Evolutionary conservation across 2,797 vertebrate genomes (phyloP).

Genomic region (Falco rusticolus): DNA sequence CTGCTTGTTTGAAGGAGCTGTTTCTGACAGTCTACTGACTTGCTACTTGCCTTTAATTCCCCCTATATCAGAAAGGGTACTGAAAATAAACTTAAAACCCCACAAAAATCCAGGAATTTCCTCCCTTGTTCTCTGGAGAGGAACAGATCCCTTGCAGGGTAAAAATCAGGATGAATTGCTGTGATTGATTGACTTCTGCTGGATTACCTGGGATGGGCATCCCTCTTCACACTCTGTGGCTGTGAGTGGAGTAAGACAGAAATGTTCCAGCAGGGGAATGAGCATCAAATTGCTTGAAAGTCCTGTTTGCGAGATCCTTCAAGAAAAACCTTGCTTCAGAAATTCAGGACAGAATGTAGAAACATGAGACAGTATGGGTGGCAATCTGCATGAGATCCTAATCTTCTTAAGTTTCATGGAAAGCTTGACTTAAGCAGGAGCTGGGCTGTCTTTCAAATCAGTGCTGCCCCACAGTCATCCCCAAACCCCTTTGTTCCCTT

Average conservation of each 20-base stretch:
- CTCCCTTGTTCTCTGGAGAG: not conserved
- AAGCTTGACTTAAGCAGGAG: not conserved
- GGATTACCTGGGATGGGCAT: not conserved
- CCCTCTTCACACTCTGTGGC: not conserved
- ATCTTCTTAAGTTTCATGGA: not conserved
- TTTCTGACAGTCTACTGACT: not conserved
- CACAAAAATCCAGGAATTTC: not conserved
- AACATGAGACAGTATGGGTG: not conserved
- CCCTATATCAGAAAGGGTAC: not conserved
- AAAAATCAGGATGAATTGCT: not conserved
- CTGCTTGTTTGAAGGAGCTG: not conserved
- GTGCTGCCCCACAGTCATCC: not conserved
- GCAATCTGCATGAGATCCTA: not conserved
- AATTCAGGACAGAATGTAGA: not conserved
- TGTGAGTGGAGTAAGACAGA: not conserved
- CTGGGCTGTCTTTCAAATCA: not conserved
- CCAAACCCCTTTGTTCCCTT: not conserved
- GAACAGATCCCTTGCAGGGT: not conserved
- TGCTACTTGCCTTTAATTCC: not conserved
- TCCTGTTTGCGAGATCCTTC: not conserved
- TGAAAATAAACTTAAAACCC: not conserved
- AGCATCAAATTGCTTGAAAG: not conserved
- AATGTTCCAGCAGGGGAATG: not conserved
- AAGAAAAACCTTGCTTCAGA: not conserved
- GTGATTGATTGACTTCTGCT: not conserved